phyloP scores from a whole-genome alignment of 35 echinoderm and acorn worm genomes.

The Acanthaster planci region DNA sequence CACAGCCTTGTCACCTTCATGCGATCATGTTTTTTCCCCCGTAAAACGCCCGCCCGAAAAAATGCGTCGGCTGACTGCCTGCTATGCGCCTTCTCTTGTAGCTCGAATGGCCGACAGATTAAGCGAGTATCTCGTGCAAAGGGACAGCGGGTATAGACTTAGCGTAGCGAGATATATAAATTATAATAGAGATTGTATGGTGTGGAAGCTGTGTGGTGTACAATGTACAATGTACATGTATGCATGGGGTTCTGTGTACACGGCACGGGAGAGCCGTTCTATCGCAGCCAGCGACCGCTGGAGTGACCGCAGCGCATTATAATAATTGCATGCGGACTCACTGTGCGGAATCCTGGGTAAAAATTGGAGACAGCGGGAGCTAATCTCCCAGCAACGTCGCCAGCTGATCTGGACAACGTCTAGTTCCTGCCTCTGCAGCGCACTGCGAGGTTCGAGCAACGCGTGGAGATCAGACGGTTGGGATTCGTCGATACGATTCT shows the following conservation, averaged over 20 bases:
- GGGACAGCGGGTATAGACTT: slow-evolving; percentile 22
- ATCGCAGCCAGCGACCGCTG: background rate
- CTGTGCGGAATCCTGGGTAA: slow-evolving; percentile 9
- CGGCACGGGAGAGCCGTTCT: background rate
- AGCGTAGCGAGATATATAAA: slow-evolving; percentile 29
- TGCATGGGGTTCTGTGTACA: slow-evolving; percentile 18
- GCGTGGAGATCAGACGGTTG: background rate
- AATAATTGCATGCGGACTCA: slow-evolving; percentile 6
- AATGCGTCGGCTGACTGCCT: slow-evolving; percentile 24
- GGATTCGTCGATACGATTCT: slow-evolving; percentile 1
- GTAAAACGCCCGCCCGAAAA: slow-evolving; percentile 24
- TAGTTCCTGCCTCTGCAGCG: background rate
- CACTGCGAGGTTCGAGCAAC: background rate
- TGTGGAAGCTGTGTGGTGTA: slow-evolving; percentile 15
- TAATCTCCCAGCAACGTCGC: slow-evolving; percentile 30
- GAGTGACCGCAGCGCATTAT: slow-evolving; percentile 1
- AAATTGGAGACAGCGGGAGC: slow-evolving; percentile 1
- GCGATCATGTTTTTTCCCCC: slow-evolving; percentile 17
- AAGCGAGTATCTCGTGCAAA: slow-evolving; percentile 23
- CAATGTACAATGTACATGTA: too few relatives aligned
- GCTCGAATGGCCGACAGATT: slow-evolving; percentile 27
- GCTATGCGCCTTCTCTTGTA: slow-evolving; percentile 1
- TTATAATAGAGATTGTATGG: slow-evolving; percentile 29
- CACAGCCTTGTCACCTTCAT: slow-evolving; percentile 19
- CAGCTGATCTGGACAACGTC: slow-evolving; percentile 24